Evolutionary conservation across 2,113 vertebrate genomes (phyloP), one percentile per base, ranked within the genome.

Genomic region (Cettia cetti): DNA sequence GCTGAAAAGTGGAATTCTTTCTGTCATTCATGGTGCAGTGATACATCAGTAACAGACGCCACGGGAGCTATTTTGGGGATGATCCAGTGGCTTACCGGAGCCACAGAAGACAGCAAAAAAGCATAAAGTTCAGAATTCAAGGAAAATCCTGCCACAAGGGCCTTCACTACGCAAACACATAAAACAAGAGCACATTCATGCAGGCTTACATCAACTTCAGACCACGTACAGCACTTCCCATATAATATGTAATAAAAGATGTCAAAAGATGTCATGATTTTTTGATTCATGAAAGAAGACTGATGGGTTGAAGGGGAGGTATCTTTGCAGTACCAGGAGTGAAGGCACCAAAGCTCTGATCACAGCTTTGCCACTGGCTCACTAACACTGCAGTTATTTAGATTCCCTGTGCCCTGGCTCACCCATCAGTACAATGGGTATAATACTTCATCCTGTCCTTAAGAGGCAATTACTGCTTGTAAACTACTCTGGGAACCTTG

Each of bases 361-460:
- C 66, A 82, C 63, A 74, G 79, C 56, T 90, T 91, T 70, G 72
- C 86, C 86, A 89, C 91, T 71, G 82, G 87, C 76, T 91, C 82
- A 17, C 24, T 65, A 79, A 93, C 82, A 74, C 69, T 76, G 81
- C 74, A 94, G 74, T 94, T 82, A 94, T 81, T 96, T 77, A 93
- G 93, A 87, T 88, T 88, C 82, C 60, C 66, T 42, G 31, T 81
- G 92, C 79, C 94, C 93, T 70, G 75, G 90, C 85, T 97, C 93
- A 93, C 82, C 50, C 56, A 11, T 83, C 88, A 92, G 92, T 90
- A 95, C 94, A 95, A 96, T 88, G 87, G 94, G 71, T 89, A 93
- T 88, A 97, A 97, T 90, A 93, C 90, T 95, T 97, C 95, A 96
- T 94, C 90, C 93, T 93, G 93, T 95, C 92, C 82, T 86, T 92